Conservation (phyloP, 2,797 vertebrate species). For the Xyrichtys novacula region DNA sequence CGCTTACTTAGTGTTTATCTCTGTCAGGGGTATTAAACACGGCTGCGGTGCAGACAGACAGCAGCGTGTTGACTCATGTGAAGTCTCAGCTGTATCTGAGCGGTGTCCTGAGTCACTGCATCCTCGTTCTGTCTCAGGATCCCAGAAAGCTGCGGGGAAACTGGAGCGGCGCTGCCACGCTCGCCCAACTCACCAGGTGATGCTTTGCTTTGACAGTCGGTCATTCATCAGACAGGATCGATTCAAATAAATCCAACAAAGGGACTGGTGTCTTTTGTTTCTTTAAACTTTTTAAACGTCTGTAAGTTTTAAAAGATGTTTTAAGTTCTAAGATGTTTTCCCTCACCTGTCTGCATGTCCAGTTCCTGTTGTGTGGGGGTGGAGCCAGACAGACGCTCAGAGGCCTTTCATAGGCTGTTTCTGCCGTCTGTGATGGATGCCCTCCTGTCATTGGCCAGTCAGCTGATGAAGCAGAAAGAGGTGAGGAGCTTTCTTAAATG, state of each 20-base stretch:
- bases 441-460: constrained; percentile 88
- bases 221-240: background rate
- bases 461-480: constrained; percentile 73
- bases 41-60: constrained; percentile 32
- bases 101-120: constrained; percentile 59
- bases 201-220: too few relatives aligned
- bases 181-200: constrained; percentile 67
- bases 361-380: constrained; percentile 92
- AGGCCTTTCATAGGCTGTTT: constrained; percentile 88
- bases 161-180: constrained; percentile 35
- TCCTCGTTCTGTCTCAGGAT: constrained; percentile 23
- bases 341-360: constrained; percentile 29
- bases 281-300: too few relatives aligned
- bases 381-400: constrained; percentile 81
- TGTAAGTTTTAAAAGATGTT: too few relatives aligned
- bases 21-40: constrained; percentile 50
- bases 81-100: constrained; percentile 56
- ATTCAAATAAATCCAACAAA: too few relatives aligned
- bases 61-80: background rate
- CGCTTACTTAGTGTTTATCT: background rate
- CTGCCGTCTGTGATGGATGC: constrained; percentile 88
- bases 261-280: too few relatives aligned
- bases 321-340: too few relatives aligned
- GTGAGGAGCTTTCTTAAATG: constrained; percentile 27
- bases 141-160: constrained; percentile 22